Evolutionary conservation across 2,888 invertebrate genomes (phyloP).

Genomic region (Drosophila ustulata): DNA sequence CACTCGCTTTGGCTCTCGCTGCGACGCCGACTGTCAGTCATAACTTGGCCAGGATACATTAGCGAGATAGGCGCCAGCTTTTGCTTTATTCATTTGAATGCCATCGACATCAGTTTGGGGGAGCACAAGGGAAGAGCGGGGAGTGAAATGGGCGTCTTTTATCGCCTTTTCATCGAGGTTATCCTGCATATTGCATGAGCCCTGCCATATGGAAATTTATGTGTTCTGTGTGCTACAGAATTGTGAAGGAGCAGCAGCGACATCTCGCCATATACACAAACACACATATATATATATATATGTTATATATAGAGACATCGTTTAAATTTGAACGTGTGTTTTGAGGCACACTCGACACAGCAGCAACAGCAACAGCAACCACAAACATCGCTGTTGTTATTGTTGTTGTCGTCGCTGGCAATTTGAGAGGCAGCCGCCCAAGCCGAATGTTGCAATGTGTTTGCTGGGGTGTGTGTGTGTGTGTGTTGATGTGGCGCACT

Average conservation of each 20-base stretch:
- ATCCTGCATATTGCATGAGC: constrained; percentile 77
- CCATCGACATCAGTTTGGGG: constrained; percentile 24
- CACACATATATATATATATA: constrained; percentile 1
- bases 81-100: constrained; percentile 64
- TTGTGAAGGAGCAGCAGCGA: background rate
- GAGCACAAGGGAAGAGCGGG: too few species aligned
- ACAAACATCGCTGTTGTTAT: constrained; percentile 43
- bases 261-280: background rate
- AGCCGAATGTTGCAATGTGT: constrained; percentile 42
- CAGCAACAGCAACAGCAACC: constrained; percentile 26
- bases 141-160: constrained; percentile 57
- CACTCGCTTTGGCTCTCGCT: constrained; percentile 25
- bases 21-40: constrained; percentile 51
- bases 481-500: constrained; percentile 66
- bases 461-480: constrained; percentile 24
- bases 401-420: constrained; percentile 55
- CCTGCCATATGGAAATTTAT: constrained; percentile 80
- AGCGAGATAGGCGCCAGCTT: constrained; percentile 57
- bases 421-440: constrained; percentile 36
- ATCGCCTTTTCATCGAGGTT: constrained; percentile 80
- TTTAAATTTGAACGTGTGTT: constrained; percentile 78
- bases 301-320: constrained; percentile 58
- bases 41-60: constrained; percentile 62
- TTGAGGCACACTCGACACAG: constrained; percentile 45
- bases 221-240: constrained; percentile 26